phyloP scores from a whole-genome alignment of 2,797 vertebrate genomes.

The Lepilemur ruficaudatus region DNA sequence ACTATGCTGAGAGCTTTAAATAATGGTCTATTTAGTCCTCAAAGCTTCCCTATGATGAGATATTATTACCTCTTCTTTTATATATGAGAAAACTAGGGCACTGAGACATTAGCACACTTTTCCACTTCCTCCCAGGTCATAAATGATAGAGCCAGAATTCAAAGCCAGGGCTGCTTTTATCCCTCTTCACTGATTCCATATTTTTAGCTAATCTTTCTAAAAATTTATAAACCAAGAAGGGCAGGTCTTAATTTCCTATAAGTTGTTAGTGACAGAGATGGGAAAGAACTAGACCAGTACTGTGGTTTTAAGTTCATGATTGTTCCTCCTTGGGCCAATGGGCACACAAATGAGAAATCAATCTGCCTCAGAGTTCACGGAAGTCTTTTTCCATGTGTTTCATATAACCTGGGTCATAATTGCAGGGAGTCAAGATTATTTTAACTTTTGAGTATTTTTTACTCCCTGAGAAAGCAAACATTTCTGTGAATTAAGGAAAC shows the following conservation, averaged over 20 bases:
- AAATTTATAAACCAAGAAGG: not conserved
- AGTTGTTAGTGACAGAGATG: not conserved
- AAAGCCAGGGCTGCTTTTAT: not conserved
- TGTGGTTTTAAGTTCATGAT: not conserved
- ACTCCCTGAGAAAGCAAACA: not conserved
- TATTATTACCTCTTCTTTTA: not conserved
- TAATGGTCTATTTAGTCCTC: not conserved
- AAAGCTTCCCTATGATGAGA: not conserved
- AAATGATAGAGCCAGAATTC: not conserved
- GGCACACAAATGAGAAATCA: not conserved
- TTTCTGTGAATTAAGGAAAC: slow-evolving; percentile 37
- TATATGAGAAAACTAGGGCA: not conserved
- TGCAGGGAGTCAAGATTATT: not conserved
- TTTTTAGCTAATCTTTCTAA: not conserved
- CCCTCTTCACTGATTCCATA: not conserved
- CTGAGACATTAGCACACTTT: not conserved
- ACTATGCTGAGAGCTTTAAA: not conserved
- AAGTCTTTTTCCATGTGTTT: not conserved
- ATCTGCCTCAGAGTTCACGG: not conserved
- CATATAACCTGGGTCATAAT: not conserved
- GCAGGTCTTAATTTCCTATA: not conserved
- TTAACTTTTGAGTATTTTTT: not conserved
- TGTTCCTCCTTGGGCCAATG: not conserved
- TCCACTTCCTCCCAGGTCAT: not conserved
- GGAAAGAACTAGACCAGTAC: not conserved